phyloP scores from a whole-genome alignment of 2,888 invertebrate species.

The Campaea margaritaria region DNA sequence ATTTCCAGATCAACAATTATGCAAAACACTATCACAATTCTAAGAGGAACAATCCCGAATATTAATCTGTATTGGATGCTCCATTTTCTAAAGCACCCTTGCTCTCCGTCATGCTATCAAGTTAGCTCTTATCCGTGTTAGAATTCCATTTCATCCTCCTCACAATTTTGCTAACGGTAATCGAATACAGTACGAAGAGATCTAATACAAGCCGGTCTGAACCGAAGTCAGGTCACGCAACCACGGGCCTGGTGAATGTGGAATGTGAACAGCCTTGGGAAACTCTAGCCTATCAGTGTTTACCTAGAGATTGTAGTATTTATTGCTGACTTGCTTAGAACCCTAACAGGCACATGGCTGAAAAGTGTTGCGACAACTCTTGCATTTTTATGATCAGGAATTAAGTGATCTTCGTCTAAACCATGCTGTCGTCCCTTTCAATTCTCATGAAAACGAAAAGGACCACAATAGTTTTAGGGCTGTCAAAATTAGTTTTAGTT shows the following conservation, averaged over 20 bases:
- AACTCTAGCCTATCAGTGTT: slow-evolving; percentile 39
- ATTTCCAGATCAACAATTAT: too few species aligned
- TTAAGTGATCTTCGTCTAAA: neutral
- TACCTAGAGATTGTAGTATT: slow-evolving; percentile 41
- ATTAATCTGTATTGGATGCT: neutral
- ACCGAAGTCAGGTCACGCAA: slow-evolving; percentile 59
- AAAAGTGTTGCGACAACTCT: slow-evolving; percentile 4
- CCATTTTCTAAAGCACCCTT: neutral
- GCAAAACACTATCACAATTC: neutral
- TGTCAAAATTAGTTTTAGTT: too few species aligned
- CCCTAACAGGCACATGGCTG: slow-evolving; percentile 9
- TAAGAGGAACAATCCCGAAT: neutral
- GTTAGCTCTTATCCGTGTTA: slow-evolving; percentile 10
- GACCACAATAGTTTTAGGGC: too few species aligned
- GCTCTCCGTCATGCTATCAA: slow-evolving; percentile 8
- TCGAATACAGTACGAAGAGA: slow-evolving; percentile 39
- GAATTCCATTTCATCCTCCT: slow-evolving; percentile 24
- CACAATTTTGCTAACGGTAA: slow-evolving; percentile 42
- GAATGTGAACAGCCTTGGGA: slow-evolving; percentile 69
- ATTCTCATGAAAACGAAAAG: too few species aligned
- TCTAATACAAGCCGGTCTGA: slow-evolving; percentile 47
- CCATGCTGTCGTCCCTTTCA: too few species aligned
- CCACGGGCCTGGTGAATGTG: slow-evolving; percentile 60
- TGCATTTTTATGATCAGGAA: neutral
- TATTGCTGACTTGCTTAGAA: slow-evolving; percentile 30